These are phyloP conservation scores for Pelusios castaneus DNA, from an alignment of 2,113 vertebrate genomes.

Conservation along the genomic window DNA sequence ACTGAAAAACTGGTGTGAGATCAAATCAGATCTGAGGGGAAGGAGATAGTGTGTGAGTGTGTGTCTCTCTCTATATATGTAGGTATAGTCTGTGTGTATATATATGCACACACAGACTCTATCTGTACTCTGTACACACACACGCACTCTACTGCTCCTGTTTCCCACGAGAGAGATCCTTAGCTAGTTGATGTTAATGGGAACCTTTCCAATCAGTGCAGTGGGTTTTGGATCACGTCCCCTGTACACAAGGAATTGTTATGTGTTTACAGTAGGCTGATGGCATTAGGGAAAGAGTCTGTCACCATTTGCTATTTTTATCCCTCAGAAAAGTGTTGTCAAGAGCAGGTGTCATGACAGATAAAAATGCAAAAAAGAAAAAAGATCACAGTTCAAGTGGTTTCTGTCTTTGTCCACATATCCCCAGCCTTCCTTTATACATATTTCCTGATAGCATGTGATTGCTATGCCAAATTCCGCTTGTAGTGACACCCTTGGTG, in stretches of 20 bases:
- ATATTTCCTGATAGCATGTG: background rate
- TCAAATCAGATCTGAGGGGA: background rate
- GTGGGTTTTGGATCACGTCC: background rate
- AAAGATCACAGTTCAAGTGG: background rate
- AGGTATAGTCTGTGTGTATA: too few relatives aligned
- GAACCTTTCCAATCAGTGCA: background rate
- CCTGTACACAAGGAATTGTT: background rate
- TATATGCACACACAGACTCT: too few relatives aligned
- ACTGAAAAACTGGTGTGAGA: background rate
- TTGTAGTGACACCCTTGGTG: background rate
- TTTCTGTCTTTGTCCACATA: background rate
- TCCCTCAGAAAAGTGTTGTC: background rate
- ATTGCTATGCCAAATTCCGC: rapidly evolving
- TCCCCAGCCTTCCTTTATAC: background rate
- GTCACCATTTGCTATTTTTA: background rate
- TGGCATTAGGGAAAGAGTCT: constrained; percentile 2
- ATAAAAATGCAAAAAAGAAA: background rate
- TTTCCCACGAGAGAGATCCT: background rate
- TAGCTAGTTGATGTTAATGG: background rate
- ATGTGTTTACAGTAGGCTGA: constrained; percentile 11
- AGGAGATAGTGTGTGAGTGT: background rate
- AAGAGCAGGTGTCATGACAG: background rate
- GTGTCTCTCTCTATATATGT: too few relatives aligned
- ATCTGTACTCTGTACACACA: too few relatives aligned
- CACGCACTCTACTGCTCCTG: background rate